Percentiles rank a stretch among this genome's conserved stretches.
Conservation (phyloP, 2,113 vertebrate genomes). For the Coryphaenoides rupestris region DNA sequence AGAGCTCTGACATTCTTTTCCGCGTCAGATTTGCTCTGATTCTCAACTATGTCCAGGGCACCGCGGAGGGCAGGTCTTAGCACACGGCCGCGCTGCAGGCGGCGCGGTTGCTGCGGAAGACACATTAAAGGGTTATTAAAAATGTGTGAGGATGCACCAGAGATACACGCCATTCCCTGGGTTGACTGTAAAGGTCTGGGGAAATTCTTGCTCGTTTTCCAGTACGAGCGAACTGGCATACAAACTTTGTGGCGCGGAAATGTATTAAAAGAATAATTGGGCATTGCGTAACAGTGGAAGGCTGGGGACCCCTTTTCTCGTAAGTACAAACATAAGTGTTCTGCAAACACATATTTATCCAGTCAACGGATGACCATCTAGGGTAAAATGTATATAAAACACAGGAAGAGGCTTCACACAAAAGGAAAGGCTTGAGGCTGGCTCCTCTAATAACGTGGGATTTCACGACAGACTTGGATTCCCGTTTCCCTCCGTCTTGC, state of each 20-base stretch:
- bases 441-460: slow-evolving; percentile 56
- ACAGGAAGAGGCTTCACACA: slow-evolving; percentile 1
- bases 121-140: neutral
- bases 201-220: slow-evolving; percentile 28
- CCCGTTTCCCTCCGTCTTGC: slow-evolving; percentile 53
- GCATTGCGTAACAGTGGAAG: neutral
- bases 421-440: slow-evolving; percentile 40
- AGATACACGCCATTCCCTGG: slow-evolving; percentile 29
- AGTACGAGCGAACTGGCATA: slow-evolving; percentile 19
- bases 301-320: neutral
- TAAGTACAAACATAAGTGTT: slow-evolving; percentile 39
- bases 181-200: slow-evolving; percentile 31
- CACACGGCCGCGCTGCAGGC: no score
- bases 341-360: slow-evolving; percentile 23
- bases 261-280: slow-evolving; percentile 21
- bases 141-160: neutral
- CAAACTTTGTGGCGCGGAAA: slow-evolving; percentile 40
- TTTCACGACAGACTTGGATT: slow-evolving; percentile 36
- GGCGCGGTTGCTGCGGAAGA: no score
- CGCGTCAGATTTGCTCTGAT: no score
- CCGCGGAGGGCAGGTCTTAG: no score
- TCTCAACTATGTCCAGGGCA: no score
- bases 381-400: no score
- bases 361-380: slow-evolving; percentile 8
- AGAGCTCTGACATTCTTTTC: no score